Evolutionary conservation across 1,140 invertebrate genomes (phyloP).

Genomic region (Grapholita molesta): DNA sequence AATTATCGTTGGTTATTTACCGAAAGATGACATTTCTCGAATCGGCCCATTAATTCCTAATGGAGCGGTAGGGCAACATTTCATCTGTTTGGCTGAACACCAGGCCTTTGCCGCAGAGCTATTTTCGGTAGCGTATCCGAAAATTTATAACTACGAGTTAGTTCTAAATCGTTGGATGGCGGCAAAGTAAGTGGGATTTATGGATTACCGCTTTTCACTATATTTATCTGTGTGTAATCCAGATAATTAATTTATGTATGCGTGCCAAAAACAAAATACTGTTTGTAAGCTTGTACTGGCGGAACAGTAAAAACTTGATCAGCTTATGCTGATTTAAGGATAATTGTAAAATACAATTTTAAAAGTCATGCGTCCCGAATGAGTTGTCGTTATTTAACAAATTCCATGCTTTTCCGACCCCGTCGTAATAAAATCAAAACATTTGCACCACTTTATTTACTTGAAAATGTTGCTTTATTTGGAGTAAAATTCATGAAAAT

Average conservation of each 20-base stretch:
- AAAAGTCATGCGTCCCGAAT: neutral
- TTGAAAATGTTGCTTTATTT: constrained; percentile 39
- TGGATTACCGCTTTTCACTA: constrained; percentile 47
- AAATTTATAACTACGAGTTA: constrained; percentile 70
- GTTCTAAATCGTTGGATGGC: constrained; percentile 66
- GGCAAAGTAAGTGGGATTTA: constrained; percentile 65
- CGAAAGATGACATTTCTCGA: constrained; percentile 70
- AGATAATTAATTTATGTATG: constrained; percentile 28
- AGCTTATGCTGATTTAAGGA: neutral
- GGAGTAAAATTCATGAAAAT: constrained; percentile 43
- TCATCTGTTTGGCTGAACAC: constrained; percentile 71
- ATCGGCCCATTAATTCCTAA: constrained; percentile 74
- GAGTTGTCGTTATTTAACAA: neutral
- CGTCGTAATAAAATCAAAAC: constrained; percentile 43
- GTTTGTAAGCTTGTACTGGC: neutral
- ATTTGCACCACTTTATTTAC: constrained; percentile 27
- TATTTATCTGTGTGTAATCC: constrained; percentile 48
- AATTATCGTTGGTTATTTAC: constrained; percentile 62
- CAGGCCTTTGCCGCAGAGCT: constrained; percentile 62
- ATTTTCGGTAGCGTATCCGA: constrained; percentile 66
- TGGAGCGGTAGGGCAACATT: constrained; percentile 64
- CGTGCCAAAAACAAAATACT: constrained; percentile 30
- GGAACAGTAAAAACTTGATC: neutral
- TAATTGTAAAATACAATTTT: neutral
- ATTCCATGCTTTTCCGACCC: neutral